These are phyloP conservation scores for Calliopum simillimum DNA, from an alignment of 2,888 invertebrate genomes.

Conservation along the genomic window DNA sequence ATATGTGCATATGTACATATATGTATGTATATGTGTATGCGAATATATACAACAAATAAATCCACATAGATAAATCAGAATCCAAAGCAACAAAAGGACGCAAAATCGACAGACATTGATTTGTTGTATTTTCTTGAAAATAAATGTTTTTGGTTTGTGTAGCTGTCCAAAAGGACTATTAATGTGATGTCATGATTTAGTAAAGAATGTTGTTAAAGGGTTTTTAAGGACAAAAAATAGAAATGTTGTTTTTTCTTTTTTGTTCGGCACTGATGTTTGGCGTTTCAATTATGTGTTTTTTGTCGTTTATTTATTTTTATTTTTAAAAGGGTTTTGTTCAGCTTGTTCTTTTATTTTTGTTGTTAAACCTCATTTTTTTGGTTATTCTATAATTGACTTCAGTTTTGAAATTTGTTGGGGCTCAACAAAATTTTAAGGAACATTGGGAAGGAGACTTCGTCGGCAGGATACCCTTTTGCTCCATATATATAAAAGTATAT, in stretches of 20 bases:
- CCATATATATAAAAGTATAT: no score
- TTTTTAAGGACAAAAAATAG: neutral
- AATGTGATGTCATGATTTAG: conserved; percentile 27
- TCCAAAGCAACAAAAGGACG: conserved; percentile 20
- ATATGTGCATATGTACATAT: no score
- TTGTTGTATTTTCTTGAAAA: conserved; percentile 34
- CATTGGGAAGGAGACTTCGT: no score
- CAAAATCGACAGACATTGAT: conserved; percentile 36
- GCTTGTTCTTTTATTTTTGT: no score
- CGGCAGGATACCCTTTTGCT: no score
- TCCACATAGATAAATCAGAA: conserved; percentile 36
- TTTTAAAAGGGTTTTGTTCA: no score
- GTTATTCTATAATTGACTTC: no score
- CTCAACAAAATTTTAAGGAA: no score
- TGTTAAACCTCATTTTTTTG: no score
- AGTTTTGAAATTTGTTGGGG: no score
- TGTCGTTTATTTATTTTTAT: no score
- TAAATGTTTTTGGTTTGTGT: conserved; percentile 29
- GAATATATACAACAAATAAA: conserved; percentile 9
- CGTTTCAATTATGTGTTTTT: conserved; percentile 7
- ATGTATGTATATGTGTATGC: no score
- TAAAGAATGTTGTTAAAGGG: neutral
- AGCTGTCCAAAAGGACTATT: conserved; percentile 21
- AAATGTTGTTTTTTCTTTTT: neutral
- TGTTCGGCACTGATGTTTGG: neutral